A percentile compares a stretch with the other conserved stretches of the same genome.
Conservation (phyloP, 2,113 vertebrate species). For the Chloropsis hardwickii region DNA sequence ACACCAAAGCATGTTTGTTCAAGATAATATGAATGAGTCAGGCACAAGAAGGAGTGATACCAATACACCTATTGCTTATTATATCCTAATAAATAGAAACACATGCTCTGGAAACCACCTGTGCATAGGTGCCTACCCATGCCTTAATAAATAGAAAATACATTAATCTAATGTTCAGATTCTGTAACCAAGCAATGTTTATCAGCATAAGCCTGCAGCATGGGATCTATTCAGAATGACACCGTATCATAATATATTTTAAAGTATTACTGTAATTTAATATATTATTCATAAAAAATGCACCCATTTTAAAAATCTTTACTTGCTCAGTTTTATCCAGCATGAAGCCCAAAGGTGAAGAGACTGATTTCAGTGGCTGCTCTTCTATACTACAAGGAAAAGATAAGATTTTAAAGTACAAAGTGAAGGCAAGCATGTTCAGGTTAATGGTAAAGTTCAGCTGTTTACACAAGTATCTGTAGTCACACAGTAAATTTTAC, state of each 20-base stretch:
- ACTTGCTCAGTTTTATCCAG: background rate
- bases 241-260: background rate
- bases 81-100: background rate
- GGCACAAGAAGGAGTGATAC: background rate
- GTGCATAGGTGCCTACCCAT: background rate
- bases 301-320: background rate
- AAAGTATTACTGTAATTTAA: background rate
- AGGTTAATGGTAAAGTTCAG: background rate
- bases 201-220: background rate
- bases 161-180: background rate
- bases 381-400: background rate
- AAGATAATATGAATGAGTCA: background rate
- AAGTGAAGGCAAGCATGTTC: background rate
- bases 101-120: background rate
- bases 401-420: background rate
- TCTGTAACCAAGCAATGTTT: background rate
- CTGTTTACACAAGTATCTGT: background rate
- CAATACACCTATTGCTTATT: background rate
- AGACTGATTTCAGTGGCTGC: background rate
- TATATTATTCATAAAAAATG: background rate
- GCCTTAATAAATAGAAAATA: background rate
- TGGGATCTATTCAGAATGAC: background rate
- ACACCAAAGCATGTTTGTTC: background rate
- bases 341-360: background rate
- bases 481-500: background rate